Conservation (phyloP, 2,888 invertebrate genomes). For the Philonicus albiceps region DNA sequence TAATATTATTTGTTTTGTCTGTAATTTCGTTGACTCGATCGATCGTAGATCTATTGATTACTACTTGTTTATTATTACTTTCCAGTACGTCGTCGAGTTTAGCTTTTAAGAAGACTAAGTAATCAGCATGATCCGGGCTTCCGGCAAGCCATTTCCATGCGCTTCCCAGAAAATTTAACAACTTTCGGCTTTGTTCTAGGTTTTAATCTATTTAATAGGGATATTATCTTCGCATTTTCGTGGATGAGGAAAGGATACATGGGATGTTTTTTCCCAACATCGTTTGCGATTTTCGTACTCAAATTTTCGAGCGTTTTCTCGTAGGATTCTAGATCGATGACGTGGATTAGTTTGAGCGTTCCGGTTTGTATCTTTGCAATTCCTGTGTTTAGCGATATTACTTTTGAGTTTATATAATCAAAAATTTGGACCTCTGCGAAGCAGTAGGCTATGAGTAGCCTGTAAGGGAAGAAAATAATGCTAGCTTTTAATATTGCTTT, state of each 20-base stretch:
- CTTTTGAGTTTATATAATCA: slow-evolving; percentile 36
- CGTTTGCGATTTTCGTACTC: background rate
- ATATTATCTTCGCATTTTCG: background rate
- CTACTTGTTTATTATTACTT: slow-evolving; percentile 8
- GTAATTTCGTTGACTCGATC: background rate
- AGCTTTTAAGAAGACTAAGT: background rate
- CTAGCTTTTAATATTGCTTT: slow-evolving; percentile 5
- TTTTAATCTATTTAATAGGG: no score
- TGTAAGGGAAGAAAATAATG: no score
- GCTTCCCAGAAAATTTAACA: slow-evolving; percentile 7
- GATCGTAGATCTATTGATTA: slow-evolving; percentile 2
- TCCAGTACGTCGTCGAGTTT: background rate
- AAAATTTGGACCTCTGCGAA: no score
- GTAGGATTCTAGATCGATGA: slow-evolving; percentile 23
- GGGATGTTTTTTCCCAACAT: background rate
- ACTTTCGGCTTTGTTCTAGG: background rate
- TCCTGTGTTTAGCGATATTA: slow-evolving; percentile 40
- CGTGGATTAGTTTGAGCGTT: slow-evolving; percentile 40
- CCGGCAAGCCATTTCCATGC: slow-evolving; percentile 29
- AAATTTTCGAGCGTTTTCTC: background rate
- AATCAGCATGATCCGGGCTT: slow-evolving; percentile 16
- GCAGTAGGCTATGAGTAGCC: no score
- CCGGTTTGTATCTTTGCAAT: slow-evolving; percentile 37
- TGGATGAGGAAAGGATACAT: no score
- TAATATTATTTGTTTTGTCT: background rate